A percentile compares a stretch with the other conserved stretches of the same genome.
Evolutionary conservation across 2,113 vertebrate species (phyloP).

Genomic region (Myiozetetes cayanensis): DNA sequence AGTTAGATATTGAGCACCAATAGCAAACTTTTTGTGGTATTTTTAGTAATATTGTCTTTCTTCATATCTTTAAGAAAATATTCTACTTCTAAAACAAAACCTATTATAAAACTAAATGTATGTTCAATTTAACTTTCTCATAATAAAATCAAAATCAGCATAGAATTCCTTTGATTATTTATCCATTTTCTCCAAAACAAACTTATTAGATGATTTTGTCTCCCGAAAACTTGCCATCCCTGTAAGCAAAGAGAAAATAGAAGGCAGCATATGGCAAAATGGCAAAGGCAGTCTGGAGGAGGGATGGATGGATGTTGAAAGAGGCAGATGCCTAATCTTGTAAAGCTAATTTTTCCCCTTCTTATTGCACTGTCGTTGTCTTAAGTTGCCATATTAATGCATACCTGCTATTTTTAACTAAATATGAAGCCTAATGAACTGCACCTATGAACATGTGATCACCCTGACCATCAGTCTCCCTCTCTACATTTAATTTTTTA

Average conservation of each 20-base stretch:
- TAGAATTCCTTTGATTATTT: not conserved
- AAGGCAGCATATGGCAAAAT: not conserved
- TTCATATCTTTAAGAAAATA: not conserved
- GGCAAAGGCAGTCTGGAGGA: not conserved
- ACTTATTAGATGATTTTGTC: not conserved
- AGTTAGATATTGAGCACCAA: not conserved
- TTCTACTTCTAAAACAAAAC: not conserved
- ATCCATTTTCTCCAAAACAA: not conserved
- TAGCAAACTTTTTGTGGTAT: not conserved
- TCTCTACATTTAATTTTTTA: not conserved
- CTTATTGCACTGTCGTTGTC: not conserved
- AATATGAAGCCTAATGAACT: not conserved
- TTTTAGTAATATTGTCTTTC: not conserved
- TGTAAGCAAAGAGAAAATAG: not conserved
- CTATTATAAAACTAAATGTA: not conserved
- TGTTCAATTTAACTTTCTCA: not conserved
- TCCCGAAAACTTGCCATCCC: not conserved
- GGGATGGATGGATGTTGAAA: not conserved
- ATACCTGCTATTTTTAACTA: not conserved
- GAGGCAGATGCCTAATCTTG: not conserved
- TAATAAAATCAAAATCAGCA: not conserved
- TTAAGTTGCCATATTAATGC: not conserved
- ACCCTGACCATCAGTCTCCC: not conserved
- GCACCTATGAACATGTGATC: not conserved
- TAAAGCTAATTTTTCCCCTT: not conserved